Conservation (phyloP, 1,140 invertebrate genomes). For the Tribolium madens region DNA sequence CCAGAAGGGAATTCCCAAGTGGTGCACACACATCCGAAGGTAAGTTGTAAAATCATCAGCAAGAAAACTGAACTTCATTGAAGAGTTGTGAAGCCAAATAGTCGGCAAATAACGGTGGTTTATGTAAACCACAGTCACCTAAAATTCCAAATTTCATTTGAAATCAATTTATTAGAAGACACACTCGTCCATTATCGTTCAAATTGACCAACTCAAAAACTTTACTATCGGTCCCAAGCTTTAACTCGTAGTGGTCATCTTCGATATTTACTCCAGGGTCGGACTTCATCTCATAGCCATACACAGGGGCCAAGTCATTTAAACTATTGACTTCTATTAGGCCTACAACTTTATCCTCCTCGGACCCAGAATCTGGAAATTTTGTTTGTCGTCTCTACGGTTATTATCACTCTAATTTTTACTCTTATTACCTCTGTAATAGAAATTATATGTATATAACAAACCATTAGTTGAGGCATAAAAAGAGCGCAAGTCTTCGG, state of each 20-base stretch:
- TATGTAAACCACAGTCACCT: slow-evolving; percentile 60
- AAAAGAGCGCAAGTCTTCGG: slow-evolving; percentile 88
- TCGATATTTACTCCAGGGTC: slow-evolving; percentile 52
- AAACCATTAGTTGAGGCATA: slow-evolving; percentile 91
- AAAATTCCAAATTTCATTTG: not conserved
- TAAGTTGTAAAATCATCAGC: slow-evolving; percentile 89
- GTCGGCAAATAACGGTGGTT: slow-evolving; percentile 57
- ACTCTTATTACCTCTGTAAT: slow-evolving; percentile 43
- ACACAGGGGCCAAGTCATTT: slow-evolving; percentile 51
- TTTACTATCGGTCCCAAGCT: slow-evolving; percentile 56
- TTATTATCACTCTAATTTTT: not conserved
- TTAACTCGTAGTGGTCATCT: slow-evolving; percentile 43
- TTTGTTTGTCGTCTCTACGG: not conserved
- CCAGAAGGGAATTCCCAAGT: slow-evolving; percentile 92
- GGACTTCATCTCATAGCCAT: slow-evolving; percentile 56
- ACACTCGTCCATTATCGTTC: slow-evolving; percentile 52
- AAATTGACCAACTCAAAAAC: slow-evolving; percentile 57
- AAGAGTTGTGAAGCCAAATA: slow-evolving; percentile 58
- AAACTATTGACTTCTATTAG: slow-evolving; percentile 59
- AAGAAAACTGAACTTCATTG: slow-evolving; percentile 80
- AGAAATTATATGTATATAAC: slow-evolving; percentile 71
- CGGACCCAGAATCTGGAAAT: not conserved
- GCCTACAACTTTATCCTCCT: slow-evolving; percentile 50
- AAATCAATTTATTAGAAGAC: not conserved
- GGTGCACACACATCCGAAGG: slow-evolving; percentile 87